These are phyloP conservation scores for Bombus turneri DNA, from an alignment of 1,140 invertebrate genomes.

Conservation along the genomic window DNA sequence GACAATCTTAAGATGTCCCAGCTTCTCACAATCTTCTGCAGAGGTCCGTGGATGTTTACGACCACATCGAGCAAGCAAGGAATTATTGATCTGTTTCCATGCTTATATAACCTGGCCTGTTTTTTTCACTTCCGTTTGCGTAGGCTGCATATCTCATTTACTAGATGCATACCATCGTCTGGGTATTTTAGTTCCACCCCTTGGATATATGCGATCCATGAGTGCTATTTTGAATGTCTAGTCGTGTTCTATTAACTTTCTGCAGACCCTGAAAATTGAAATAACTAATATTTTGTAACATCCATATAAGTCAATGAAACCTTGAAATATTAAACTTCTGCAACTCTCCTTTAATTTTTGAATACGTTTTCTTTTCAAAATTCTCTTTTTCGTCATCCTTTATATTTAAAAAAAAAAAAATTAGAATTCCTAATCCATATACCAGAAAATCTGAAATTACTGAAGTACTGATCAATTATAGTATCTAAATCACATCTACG, in stretches of 20 bases:
- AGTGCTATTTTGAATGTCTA: not conserved
- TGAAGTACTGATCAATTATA: no score
- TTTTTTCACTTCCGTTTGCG: constrained; percentile 28
- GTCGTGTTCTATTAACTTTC: not conserved
- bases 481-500: no score
- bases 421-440: no score
- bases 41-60: not conserved
- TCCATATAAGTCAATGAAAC: not conserved
- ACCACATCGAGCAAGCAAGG: not conserved
- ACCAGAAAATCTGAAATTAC: no score
- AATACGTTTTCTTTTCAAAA: no score
- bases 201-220: not conserved
- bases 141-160: constrained; percentile 22
- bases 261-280: not conserved
- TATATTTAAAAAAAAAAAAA: no score
- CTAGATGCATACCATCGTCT: not conserved
- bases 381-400: no score
- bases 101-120: constrained; percentile 39
- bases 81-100: constrained; percentile 42
- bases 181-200: constrained; percentile 12
- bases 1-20: not conserved
- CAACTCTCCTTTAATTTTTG: no score
- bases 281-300: not conserved
- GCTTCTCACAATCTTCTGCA: not conserved
- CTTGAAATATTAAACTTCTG: not conserved